These are phyloP conservation scores for Pterostichus niger DNA, from an alignment of 2,888 invertebrate genomes.

Conservation along the genomic window DNA sequence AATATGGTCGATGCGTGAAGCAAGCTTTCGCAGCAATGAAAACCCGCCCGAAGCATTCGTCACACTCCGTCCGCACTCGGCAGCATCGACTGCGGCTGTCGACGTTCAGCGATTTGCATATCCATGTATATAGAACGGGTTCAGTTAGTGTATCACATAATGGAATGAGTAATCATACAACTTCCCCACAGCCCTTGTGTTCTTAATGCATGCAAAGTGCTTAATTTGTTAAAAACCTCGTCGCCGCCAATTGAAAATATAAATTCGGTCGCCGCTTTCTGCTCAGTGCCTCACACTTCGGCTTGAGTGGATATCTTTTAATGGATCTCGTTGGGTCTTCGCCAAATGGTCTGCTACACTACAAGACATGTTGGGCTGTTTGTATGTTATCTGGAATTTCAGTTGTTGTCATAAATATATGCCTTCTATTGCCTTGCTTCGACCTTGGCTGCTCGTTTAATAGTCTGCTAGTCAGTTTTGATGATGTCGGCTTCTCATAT, in stretches of 20 bases:
- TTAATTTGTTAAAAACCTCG: conserved; percentile 69
- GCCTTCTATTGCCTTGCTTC: conserved; percentile 6
- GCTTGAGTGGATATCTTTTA: conserved; percentile 51
- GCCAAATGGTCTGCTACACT: conserved; percentile 54
- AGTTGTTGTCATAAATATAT: conserved; percentile 44
- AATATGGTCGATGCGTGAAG: neutral
- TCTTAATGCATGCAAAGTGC: conserved; percentile 71
- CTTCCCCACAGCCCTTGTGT: conserved; percentile 35
- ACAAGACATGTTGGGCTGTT: conserved; percentile 28
- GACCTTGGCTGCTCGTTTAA: neutral
- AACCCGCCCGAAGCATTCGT: conserved; percentile 24
- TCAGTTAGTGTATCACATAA: conserved; percentile 70
- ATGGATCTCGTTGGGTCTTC: conserved; percentile 52
- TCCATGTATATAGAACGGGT: conserved; percentile 72
- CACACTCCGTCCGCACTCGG: conserved; percentile 25
- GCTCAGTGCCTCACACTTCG: conserved; percentile 14
- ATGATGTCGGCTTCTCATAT: neutral
- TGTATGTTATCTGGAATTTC: conserved; percentile 42
- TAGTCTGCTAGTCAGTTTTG: conserved; percentile 10
- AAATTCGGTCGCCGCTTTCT: conserved; percentile 12
- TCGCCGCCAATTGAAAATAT: conserved; percentile 59
- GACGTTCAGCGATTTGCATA: conserved; percentile 71
- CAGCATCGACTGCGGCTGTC: conserved; percentile 1
- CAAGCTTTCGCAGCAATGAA: neutral
- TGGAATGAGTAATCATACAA: conserved; percentile 71